Evolutionary conservation across 2,113 vertebrate genomes (phyloP).

Genomic region (Nothobranchius kuhntae): DNA sequence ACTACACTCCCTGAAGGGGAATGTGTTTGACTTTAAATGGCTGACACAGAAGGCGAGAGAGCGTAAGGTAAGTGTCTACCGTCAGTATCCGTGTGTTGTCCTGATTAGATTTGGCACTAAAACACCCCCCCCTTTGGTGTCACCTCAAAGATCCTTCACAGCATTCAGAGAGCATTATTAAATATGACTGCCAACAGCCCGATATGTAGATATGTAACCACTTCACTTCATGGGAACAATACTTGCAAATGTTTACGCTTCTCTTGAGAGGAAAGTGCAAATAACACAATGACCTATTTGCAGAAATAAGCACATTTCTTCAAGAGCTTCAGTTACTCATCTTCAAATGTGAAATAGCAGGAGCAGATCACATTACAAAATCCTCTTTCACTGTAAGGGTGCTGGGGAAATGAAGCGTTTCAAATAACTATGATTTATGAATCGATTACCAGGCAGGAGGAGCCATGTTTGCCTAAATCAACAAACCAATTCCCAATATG

Average conservation of each 20-base stretch:
- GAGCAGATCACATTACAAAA: slow-evolving; percentile 11
- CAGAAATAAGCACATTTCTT: slow-evolving; percentile 16
- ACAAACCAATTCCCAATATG: slow-evolving; percentile 20
- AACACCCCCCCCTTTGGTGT: slow-evolving; percentile 32
- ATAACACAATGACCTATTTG: slow-evolving; percentile 35
- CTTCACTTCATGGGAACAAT: slow-evolving; percentile 1
- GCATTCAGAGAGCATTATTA: slow-evolving; percentile 35
- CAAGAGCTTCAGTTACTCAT: neutral
- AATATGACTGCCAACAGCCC: slow-evolving; percentile 22
- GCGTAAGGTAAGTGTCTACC: slow-evolving; percentile 39
- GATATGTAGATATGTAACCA: slow-evolving; percentile 10
- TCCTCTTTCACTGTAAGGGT: neutral
- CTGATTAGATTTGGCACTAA: slow-evolving; percentile 63
- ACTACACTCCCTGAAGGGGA: slow-evolving; percentile 18
- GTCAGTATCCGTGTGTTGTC: slow-evolving; percentile 20
- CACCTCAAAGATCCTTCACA: slow-evolving; percentile 51
- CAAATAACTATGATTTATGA: slow-evolving; percentile 40
- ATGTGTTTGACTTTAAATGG: slow-evolving; percentile 32
- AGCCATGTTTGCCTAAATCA: slow-evolving; percentile 13
- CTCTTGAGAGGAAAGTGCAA: neutral
- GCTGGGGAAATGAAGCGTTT: slow-evolving; percentile 33
- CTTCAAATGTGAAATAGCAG: slow-evolving; percentile 6
- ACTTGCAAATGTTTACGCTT: neutral
- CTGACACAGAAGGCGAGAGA: slow-evolving; percentile 20
- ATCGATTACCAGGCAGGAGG: slow-evolving; percentile 30